phyloP scores from a whole-genome alignment of 2,113 vertebrate species.

The Cyanistes caeruleus region DNA sequence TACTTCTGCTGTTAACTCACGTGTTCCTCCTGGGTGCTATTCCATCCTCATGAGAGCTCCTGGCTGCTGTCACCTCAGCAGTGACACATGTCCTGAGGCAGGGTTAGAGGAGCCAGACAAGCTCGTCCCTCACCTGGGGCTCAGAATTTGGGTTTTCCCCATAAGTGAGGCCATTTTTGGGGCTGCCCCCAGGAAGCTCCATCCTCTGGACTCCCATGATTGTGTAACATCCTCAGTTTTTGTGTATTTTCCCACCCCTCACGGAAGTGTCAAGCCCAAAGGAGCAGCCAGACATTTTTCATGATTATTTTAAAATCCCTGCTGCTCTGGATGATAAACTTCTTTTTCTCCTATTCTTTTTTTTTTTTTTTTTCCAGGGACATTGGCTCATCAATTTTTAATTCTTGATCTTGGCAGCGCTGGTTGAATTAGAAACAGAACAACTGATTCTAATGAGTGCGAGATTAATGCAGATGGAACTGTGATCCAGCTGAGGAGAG shows the following conservation, averaged over 20 bases:
- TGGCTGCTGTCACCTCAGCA: neutral
- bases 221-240: neutral
- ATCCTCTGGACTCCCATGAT: neutral
- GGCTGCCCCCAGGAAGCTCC: neutral
- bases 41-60: accelerated
- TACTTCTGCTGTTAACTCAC: neutral
- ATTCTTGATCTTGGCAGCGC: neutral
- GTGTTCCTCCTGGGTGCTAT: neutral
- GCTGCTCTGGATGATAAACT: neutral
- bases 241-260: neutral
- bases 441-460: constrained; percentile 42
- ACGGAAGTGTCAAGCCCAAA: neutral
- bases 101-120: neutral
- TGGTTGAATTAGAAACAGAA: constrained; percentile 22
- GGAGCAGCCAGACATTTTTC: neutral
- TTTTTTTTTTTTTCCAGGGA: neutral
- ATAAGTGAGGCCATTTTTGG: neutral
- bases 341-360: neutral
- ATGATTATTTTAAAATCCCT: neutral
- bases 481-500: neutral
- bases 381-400: constrained; percentile 32
- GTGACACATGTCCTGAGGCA: neutral
- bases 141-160: neutral
- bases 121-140: neutral
- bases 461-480: constrained; percentile 41